These are phyloP conservation scores for Amphipyra tragopoginis DNA, from an alignment of 2,888 invertebrate species.

Conservation along the genomic window DNA sequence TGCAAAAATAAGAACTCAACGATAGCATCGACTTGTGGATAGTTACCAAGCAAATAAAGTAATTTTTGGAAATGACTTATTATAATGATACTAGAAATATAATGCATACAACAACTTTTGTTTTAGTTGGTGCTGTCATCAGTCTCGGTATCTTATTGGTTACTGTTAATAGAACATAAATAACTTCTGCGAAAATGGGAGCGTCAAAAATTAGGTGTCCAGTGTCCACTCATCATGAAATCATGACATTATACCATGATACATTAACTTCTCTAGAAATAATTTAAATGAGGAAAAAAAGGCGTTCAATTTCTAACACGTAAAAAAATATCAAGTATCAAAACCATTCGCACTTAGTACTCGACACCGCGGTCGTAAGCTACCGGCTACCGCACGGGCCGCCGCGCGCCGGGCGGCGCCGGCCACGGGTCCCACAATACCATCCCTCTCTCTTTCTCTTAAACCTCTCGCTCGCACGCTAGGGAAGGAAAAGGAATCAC, in stretches of 20 bases:
- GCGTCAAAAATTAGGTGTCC: too few species aligned
- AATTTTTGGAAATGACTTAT: too few species aligned
- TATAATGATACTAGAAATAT: too few species aligned
- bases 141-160: too few species aligned
- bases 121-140: too few species aligned
- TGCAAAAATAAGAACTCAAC: too few species aligned
- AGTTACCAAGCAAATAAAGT: too few species aligned
- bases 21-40: too few species aligned
- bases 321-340: constrained; percentile 70
- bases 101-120: too few species aligned
- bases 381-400: constrained; percentile 72
- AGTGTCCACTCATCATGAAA: too few species aligned
- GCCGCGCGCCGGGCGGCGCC: constrained; percentile 53
- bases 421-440: constrained; percentile 55
- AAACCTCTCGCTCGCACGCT: constrained; percentile 56
- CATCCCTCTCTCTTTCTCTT: constrained; percentile 52
- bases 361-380: constrained; percentile 68
- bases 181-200: too few species aligned
- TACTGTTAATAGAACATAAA: too few species aligned
- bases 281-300: background rate
- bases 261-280: background rate
- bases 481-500: constrained; percentile 49
- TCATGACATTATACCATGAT: background rate
- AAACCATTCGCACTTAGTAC: constrained; percentile 61
- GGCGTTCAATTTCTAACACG: constrained; percentile 12